These are phyloP conservation scores for Antheraea yamamai DNA, from an alignment of 2,888 invertebrate genomes.

Conservation along the genomic window DNA sequence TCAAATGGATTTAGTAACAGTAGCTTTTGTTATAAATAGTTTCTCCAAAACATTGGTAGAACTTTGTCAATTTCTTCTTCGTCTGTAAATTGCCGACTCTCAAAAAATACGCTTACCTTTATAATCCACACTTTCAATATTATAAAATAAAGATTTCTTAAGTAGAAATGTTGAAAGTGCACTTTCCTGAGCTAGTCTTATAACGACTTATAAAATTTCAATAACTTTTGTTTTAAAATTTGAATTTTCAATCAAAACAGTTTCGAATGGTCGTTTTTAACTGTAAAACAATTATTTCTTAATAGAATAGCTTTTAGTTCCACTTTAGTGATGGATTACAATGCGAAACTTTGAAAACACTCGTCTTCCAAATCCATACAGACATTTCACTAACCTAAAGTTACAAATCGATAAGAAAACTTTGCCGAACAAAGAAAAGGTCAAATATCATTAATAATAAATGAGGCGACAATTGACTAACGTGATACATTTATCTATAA, in stretches of 20 bases:
- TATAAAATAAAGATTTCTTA: neutral
- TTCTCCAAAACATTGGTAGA: too few relatives aligned
- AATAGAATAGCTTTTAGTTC: slow-evolving; percentile 1
- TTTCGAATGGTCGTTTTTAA: neutral
- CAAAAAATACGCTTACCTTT: neutral
- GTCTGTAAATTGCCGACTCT: too few relatives aligned
- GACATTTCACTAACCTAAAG: neutral
- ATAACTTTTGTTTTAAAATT: neutral
- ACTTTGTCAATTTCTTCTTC: too few relatives aligned
- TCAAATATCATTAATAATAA: neutral
- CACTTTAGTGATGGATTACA: neutral
- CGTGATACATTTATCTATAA: neutral
- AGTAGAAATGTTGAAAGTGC: neutral
- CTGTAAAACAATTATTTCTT: neutral
- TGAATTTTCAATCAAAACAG: neutral
- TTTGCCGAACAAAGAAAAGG: neutral
- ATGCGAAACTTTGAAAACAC: neutral
- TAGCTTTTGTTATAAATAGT: neutral
- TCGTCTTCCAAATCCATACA: neutral
- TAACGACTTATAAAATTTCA: neutral
- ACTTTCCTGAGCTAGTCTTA: neutral
- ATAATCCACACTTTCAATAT: neutral
- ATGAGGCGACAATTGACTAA: neutral
- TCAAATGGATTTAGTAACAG: neutral
- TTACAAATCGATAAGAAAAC: neutral